A percentile compares a stretch with the other conserved stretches of the same genome.
phyloP scores from a whole-genome alignment of 2,888 invertebrate species.

The Chloroclystis v-ata region DNA sequence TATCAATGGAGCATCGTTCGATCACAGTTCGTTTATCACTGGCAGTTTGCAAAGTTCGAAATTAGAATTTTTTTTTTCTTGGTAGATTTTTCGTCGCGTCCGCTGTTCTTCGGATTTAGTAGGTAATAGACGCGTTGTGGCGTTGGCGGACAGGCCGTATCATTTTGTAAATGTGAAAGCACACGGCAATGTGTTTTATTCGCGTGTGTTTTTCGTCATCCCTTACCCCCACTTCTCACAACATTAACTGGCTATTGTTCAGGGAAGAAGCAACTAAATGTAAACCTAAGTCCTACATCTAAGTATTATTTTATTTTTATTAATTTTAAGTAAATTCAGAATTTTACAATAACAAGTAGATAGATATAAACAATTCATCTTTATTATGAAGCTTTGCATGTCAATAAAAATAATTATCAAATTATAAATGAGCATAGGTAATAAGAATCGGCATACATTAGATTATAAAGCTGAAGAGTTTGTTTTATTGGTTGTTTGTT shows the following conservation, averaged over 20 bases:
- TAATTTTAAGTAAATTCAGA: too few relatives aligned
- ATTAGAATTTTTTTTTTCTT: slow-evolving; percentile 23
- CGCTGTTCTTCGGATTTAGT: slow-evolving; percentile 52
- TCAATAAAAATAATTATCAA: too few relatives aligned
- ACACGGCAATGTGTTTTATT: slow-evolving; percentile 68
- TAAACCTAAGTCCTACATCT: slow-evolving; percentile 30
- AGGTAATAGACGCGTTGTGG: slow-evolving; percentile 49
- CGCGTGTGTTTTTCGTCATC: slow-evolving; percentile 70
- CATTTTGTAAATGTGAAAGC: slow-evolving; percentile 75
- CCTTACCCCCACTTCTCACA: slow-evolving; percentile 55
- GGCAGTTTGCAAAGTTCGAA: slow-evolving; percentile 10
- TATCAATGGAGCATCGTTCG: slow-evolving; percentile 32
- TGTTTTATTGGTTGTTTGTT: too few relatives aligned
- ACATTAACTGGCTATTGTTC: slow-evolving; percentile 30
- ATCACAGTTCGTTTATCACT: slow-evolving; percentile 35
- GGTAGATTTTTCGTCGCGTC: slow-evolving; percentile 48
- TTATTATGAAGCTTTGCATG: too few relatives aligned
- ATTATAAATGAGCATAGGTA: too few relatives aligned
- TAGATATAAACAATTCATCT: too few relatives aligned
- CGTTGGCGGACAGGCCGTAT: slow-evolving; percentile 52
- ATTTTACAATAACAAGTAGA: too few relatives aligned
- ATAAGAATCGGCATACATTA: too few relatives aligned
- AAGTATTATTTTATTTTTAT: too few relatives aligned
- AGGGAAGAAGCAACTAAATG: slow-evolving; percentile 23
- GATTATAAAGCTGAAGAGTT: too few relatives aligned